A percentile compares a stretch with the other conserved stretches of the same genome.
phyloP scores from a whole-genome alignment of 1,140 invertebrate genomes.

The Sminthurides bifidus region DNA sequence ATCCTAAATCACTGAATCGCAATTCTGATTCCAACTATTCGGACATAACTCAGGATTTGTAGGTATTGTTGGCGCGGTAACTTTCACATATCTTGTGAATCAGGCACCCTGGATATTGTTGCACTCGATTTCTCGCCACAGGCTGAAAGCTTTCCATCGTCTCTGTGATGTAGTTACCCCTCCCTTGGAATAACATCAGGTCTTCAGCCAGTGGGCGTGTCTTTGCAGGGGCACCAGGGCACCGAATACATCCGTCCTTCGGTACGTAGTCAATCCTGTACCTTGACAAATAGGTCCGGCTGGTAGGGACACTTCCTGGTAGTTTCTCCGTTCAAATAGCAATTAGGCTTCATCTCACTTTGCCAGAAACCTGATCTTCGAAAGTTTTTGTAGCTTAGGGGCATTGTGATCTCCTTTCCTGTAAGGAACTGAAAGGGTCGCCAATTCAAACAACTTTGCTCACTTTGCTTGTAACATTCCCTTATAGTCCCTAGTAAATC shows the following conservation, averaged over 20 bases:
- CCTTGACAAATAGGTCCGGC: too few species aligned
- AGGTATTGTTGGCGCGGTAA: too few species aligned
- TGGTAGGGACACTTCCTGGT: not conserved
- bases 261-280: too few species aligned
- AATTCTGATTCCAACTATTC: too few species aligned
- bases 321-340: not conserved
- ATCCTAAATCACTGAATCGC: too few species aligned
- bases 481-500: too few species aligned
- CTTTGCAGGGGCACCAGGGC: too few species aligned
- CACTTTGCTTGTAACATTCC: not conserved
- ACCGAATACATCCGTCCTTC: too few species aligned
- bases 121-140: not conserved
- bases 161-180: not conserved
- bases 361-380: not conserved
- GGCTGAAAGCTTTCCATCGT: not conserved
- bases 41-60: too few species aligned
- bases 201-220: too few species aligned
- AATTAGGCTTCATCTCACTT: not conserved
- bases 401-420: not conserved
- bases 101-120: not conserved
- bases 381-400: not conserved
- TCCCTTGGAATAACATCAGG: not conserved
- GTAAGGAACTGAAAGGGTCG: not conserved
- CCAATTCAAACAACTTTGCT: not conserved
- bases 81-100: too few species aligned